Conservation (phyloP, 1,140 invertebrate species). For the Aphis gossypii region DNA sequence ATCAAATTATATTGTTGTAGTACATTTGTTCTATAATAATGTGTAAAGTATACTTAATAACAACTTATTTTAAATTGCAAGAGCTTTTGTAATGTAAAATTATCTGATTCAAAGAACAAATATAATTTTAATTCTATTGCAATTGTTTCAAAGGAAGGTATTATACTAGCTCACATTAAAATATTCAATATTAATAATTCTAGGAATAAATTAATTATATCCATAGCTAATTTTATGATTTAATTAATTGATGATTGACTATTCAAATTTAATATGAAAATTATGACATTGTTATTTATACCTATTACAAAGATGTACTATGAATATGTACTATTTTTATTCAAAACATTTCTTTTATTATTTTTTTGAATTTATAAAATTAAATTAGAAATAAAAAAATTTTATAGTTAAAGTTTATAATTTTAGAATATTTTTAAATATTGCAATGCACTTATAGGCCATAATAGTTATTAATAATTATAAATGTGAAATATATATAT, state of each 20-base stretch:
- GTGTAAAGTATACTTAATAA: too few species aligned
- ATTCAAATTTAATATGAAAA: not conserved
- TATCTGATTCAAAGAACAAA: not conserved
- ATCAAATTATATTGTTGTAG: too few species aligned
- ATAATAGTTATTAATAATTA: too few species aligned
- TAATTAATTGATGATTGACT: not conserved
- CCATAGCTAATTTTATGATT: not conserved
- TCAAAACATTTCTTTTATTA: not conserved
- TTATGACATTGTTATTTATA: not conserved
- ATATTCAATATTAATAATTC: not conserved
- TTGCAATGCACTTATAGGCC: too few species aligned
- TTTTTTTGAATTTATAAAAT: too few species aligned
- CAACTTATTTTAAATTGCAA: too few species aligned
- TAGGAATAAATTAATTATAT: not conserved
- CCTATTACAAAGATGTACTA: not conserved
- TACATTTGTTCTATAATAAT: too few species aligned
- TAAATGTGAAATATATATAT: too few species aligned
- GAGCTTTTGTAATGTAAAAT: too few species aligned
- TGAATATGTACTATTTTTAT: not conserved
- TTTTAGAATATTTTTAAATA: too few species aligned
- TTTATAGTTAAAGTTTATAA: too few species aligned
- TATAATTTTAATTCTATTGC: not conserved
- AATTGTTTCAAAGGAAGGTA: not conserved
- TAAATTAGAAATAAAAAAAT: too few species aligned
- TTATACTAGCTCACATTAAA: not conserved